A percentile compares a stretch with the other conserved stretches of the same genome.
phyloP scores from a whole-genome alignment of 2,888 invertebrate species.

The Dasypogon diadema region DNA sequence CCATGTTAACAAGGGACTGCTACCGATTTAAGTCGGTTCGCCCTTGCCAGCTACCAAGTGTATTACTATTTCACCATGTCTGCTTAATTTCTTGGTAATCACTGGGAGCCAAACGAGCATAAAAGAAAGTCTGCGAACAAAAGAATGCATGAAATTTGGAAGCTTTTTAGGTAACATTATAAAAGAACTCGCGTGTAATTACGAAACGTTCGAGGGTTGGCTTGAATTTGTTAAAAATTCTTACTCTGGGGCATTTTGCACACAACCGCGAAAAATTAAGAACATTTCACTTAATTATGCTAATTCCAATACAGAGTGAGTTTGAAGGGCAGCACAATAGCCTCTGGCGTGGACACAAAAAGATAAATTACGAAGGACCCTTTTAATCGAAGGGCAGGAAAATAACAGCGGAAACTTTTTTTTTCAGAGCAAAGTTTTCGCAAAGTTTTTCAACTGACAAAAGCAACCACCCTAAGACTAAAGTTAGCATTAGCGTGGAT shows the following conservation, averaged over 20 bases:
- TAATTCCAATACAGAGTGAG: conserved; percentile 33
- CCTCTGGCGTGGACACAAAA: conserved; percentile 25
- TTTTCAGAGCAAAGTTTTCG: neutral
- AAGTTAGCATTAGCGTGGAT: conserved; percentile 34
- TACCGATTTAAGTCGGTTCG: conserved; percentile 6
- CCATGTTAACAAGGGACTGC: conserved; percentile 41
- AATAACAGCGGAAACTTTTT: conserved; percentile 13
- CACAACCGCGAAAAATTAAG: conserved; percentile 20
- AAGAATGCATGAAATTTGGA: conserved; percentile 1
- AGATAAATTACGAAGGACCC: conserved; percentile 47
- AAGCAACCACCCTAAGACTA: conserved; percentile 39
- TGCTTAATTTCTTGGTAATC: neutral
- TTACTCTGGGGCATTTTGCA: conserved; percentile 10
- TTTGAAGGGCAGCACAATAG: conserved; percentile 40
- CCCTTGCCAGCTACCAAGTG: neutral
- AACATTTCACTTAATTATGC: conserved; percentile 40
- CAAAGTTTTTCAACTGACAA: conserved; percentile 37
- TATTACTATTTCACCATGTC: neutral
- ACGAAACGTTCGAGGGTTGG: neutral
- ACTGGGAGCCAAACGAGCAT: conserved; percentile 9
- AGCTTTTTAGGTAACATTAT: neutral
- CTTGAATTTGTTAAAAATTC: neutral
- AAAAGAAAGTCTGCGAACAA: conserved; percentile 2
- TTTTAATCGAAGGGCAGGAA: conserved; percentile 4
- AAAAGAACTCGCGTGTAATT: conserved; percentile 38